Evolutionary conservation across 2,888 invertebrate genomes (phyloP).

Genomic region (Pyrochroa serraticornis): DNA sequence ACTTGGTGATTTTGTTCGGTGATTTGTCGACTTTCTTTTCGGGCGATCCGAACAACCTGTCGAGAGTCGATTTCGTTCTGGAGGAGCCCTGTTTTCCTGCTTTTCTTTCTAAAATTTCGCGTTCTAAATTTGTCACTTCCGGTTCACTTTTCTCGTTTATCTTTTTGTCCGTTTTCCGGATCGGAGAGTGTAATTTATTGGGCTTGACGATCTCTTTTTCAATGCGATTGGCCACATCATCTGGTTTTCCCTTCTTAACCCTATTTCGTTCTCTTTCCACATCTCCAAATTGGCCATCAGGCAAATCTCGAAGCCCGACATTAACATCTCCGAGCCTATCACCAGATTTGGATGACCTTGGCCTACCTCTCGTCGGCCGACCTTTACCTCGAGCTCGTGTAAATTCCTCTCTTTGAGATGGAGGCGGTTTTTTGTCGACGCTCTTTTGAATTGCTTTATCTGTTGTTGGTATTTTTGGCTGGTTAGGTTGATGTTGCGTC

Average conservation of each 20-base stretch:
- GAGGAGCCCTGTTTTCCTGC: conserved; percentile 44
- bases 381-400: conserved; percentile 53
- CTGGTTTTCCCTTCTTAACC: conserved; percentile 53
- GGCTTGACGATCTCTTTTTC: conserved; percentile 65
- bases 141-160: conserved; percentile 52
- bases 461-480: conserved; percentile 28
- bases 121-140: conserved; percentile 51
- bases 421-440: conserved; percentile 55
- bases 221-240: conserved; percentile 40
- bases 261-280: conserved; percentile 57
- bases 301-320: conserved; percentile 69
- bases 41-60: conserved; percentile 61
- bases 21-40: conserved; percentile 33
- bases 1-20: conserved; percentile 53
- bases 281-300: conserved; percentile 64
- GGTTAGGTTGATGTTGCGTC: conserved; percentile 48
- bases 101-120: conserved; percentile 56
- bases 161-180: conserved; percentile 69
- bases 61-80: conserved; percentile 60
- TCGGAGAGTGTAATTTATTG: conserved; percentile 66
- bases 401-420: conserved; percentile 81
- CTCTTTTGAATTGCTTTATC: conserved; percentile 26
- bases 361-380: conserved; percentile 44
- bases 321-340: conserved; percentile 72
- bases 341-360: conserved; percentile 58